Evolutionary conservation across 2,888 invertebrate species (phyloP).

Genomic region (Lasioglossum calceatum): DNA sequence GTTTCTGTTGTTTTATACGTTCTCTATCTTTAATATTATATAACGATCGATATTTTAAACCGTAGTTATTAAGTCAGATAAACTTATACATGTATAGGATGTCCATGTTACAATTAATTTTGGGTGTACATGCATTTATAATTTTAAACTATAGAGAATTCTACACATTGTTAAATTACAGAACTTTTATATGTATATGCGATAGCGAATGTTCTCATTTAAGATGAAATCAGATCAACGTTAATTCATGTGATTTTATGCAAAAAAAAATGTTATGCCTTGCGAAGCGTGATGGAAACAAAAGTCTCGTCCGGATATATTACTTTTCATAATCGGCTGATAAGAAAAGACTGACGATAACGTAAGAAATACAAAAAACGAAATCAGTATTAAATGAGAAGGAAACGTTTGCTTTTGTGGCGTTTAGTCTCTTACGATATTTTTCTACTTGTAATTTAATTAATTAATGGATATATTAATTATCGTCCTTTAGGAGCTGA

Average conservation of each 20-base stretch:
- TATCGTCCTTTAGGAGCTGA: conserved; percentile 77
- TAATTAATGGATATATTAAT: conserved; percentile 58
- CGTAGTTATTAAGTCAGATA: conserved; percentile 35
- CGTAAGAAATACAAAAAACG: conserved; percentile 32
- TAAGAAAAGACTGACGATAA: conserved; percentile 48
- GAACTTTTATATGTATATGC: conserved; percentile 29
- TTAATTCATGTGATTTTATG: conserved; percentile 26
- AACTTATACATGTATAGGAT: conserved; percentile 33
- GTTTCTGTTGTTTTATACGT: not conserved
- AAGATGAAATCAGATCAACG: conserved; percentile 27
- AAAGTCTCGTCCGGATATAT: conserved; percentile 25
- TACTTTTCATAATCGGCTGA: conserved; percentile 43
- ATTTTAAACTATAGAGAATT: conserved; percentile 35
- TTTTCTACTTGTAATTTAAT: conserved; percentile 54
- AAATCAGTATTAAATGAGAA: conserved; percentile 55
- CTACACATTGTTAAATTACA: conserved; percentile 48
- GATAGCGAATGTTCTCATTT: conserved; percentile 47
- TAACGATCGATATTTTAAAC: conserved; percentile 26
- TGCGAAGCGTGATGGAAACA: conserved; percentile 9
- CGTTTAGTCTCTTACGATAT: conserved; percentile 50
- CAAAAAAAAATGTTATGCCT: conserved; percentile 21
- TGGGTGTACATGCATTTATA: conserved; percentile 36
- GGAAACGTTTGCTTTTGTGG: conserved; percentile 39
- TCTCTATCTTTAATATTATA: not conserved
- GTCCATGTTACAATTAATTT: conserved; percentile 41